Conservation (phyloP, 1,140 invertebrate species). For the Micrasema longulum region DNA sequence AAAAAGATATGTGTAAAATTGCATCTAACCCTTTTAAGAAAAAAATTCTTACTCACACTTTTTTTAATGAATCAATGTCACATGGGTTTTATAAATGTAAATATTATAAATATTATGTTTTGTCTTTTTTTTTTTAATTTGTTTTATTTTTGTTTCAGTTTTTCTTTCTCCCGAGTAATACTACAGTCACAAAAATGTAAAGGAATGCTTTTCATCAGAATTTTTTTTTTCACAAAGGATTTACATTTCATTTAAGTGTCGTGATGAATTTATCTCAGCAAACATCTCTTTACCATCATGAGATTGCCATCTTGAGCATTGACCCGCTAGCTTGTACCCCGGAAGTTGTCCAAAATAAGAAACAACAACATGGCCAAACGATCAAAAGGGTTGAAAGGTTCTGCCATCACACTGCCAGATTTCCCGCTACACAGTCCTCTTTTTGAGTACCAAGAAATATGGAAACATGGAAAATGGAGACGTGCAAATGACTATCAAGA, state of each 20-base stretch:
- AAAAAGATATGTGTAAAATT: no score
- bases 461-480: slow-evolving; percentile 69
- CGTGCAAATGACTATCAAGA: slow-evolving; percentile 59
- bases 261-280: slow-evolving; percentile 60
- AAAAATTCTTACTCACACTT: no score
- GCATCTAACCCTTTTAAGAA: no score
- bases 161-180: no score
- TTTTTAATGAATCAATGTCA: no score
- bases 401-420: slow-evolving; percentile 56
- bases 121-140: no score
- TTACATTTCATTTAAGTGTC: slow-evolving; percentile 47
- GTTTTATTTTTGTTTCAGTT: no score
- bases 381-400: neutral
- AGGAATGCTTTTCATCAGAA: no score
- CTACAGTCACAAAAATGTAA: no score
- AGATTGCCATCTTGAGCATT: slow-evolving; percentile 60
- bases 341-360: neutral
- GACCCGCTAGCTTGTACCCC: neutral
- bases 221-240: no score
- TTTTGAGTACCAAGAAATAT: slow-evolving; percentile 65
- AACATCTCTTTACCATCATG: slow-evolving; percentile 65
- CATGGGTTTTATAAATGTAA: no score
- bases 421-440: slow-evolving; percentile 56
- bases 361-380: slow-evolving; percentile 64
- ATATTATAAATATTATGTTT: no score